Conservation (phyloP, 2,888 invertebrate genomes). For the Pogonocherus hispidulus region DNA sequence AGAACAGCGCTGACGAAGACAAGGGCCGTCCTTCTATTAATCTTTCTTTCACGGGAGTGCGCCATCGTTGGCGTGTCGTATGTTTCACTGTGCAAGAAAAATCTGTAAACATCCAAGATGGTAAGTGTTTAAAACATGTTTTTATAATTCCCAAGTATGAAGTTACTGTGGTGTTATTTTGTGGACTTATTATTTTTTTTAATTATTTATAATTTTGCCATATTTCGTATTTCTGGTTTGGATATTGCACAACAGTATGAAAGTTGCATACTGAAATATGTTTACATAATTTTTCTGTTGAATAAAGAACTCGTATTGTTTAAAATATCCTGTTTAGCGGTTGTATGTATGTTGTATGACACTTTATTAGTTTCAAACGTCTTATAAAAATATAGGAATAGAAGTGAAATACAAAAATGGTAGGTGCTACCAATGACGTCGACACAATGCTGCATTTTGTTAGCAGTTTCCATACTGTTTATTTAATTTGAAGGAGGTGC, state of each 20-base stretch:
- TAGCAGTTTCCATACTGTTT: not conserved
- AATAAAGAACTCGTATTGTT: slow-evolving; percentile 36
- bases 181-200: slow-evolving; percentile 30
- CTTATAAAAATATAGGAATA: not conserved
- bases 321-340: not conserved
- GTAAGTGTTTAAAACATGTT: slow-evolving; percentile 71
- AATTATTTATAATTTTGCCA: slow-evolving; percentile 17
- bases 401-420: slow-evolving; percentile 29
- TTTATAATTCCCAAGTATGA: slow-evolving; percentile 13
- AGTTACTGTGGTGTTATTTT: slow-evolving; percentile 13
- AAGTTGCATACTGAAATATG: slow-evolving; percentile 47
- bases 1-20: too few species aligned
- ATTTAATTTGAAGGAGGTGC: too few species aligned
- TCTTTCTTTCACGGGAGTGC: slow-evolving; percentile 84
- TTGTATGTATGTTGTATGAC: not conserved
- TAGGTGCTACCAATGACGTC: slow-evolving; percentile 9
- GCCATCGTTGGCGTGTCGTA: slow-evolving; percentile 90
- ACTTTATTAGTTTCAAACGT: not conserved
- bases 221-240: slow-evolving; percentile 28
- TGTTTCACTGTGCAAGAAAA: slow-evolving; percentile 78
- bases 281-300: slow-evolving; percentile 44
- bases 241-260: slow-evolving; percentile 68
- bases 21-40: too few species aligned
- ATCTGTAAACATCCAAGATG: slow-evolving; percentile 90
- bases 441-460: not conserved